Evolutionary conservation across 2,113 vertebrate species (phyloP).

Genomic region (Carassius carassius): DNA sequence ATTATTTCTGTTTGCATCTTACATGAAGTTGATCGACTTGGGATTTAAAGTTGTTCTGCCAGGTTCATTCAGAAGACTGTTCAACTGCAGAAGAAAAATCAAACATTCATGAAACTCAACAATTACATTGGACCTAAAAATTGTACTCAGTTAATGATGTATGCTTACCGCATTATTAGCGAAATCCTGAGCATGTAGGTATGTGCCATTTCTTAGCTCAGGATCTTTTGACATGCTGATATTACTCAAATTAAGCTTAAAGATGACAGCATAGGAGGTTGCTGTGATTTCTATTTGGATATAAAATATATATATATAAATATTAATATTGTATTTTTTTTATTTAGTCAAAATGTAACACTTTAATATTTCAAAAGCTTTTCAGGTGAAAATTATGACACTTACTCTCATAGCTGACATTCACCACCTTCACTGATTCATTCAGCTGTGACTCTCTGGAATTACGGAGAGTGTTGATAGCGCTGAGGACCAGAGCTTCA

Average conservation of each 20-base stretch:
- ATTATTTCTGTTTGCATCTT: background rate
- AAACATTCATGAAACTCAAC: too few relatives aligned
- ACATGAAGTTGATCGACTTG: background rate
- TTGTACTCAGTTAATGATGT: too few relatives aligned
- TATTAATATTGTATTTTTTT: too few relatives aligned
- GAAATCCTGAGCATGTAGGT: background rate
- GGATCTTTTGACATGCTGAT: background rate
- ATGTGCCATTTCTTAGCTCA: background rate
- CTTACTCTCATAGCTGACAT: conserved; percentile 23
- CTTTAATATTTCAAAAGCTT: background rate
- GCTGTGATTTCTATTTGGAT: too few relatives aligned
- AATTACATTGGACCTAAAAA: too few relatives aligned
- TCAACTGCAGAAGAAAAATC: background rate
- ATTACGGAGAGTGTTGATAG: background rate
- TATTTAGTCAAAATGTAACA: too few relatives aligned
- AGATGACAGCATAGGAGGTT: too few relatives aligned
- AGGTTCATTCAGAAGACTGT: background rate
- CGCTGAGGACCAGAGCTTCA: conserved; percentile 19
- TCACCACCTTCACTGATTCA: background rate
- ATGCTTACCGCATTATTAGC: conserved; percentile 10
- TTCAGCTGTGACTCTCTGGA: background rate
- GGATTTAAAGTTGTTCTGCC: background rate
- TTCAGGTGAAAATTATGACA: background rate
- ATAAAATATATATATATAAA: too few relatives aligned
- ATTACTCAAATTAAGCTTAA: background rate